Evolutionary conservation across 2,797 vertebrate genomes (phyloP).

Genomic region (Heliangelus exortis): DNA sequence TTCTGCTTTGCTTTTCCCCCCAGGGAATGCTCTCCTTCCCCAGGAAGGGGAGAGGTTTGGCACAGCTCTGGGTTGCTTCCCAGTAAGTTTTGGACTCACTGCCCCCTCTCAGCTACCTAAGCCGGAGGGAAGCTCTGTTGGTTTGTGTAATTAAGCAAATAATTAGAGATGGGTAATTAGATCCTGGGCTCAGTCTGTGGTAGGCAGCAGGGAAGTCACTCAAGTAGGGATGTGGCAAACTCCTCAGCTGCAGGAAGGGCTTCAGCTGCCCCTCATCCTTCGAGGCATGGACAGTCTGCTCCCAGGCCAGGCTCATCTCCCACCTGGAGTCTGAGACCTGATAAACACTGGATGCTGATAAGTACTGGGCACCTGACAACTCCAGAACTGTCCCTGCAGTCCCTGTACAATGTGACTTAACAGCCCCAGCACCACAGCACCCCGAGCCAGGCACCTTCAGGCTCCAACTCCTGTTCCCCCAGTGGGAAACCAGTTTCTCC

Average conservation of each 20-base stretch:
- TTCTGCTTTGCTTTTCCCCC: neutral
- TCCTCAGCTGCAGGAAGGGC: neutral
- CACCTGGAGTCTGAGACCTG: rapidly evolving
- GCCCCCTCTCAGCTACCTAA: neutral
- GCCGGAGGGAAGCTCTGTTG: neutral
- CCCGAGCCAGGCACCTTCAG: neutral
- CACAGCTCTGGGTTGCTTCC: neutral
- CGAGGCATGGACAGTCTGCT: neutral
- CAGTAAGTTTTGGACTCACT: neutral
- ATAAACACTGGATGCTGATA: neutral
- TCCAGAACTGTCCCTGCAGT: too few species aligned
- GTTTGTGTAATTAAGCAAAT: neutral
- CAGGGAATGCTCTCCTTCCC: neutral
- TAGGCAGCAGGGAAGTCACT: neutral
- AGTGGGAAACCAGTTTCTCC: neutral
- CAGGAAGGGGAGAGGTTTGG: rapidly evolving
- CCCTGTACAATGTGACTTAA: neutral
- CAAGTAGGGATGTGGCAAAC: neutral
- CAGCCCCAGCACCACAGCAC: neutral
- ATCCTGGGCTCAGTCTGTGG: neutral
- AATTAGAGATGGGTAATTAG: too few species aligned
- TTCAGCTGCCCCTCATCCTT: rapidly evolving
- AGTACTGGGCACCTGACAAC: too few species aligned
- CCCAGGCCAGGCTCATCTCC: neutral
- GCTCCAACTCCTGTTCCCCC: neutral